A percentile compares a stretch with the other conserved stretches of the same genome.
Evolutionary conservation across 2,113 vertebrate genomes (phyloP).

Genomic region (Sinocyclocheilus grahami): DNA sequence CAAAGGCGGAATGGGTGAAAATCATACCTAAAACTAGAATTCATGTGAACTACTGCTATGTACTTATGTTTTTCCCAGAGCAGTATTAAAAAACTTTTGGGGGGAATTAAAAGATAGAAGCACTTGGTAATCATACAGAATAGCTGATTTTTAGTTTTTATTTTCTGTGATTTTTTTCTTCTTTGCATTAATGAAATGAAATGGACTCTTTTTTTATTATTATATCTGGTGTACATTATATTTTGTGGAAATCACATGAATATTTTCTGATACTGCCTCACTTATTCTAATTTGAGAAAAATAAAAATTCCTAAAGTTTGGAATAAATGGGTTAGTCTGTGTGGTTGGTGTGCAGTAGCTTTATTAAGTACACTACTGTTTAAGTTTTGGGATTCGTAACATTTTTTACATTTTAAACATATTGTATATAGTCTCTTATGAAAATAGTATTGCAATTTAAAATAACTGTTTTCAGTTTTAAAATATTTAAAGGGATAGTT

Average conservation of each 20-base stretch:
- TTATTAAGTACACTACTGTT: neutral
- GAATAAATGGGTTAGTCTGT: neutral
- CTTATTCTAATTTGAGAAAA: neutral
- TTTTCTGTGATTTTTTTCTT: neutral
- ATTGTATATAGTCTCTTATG: neutral
- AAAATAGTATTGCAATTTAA: no score
- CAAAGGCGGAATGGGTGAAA: neutral
- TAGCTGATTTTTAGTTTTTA: neutral
- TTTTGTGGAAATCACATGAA: neutral
- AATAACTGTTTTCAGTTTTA: no score
- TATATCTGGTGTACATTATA: constrained; percentile 20
- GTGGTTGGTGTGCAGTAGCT: neutral
- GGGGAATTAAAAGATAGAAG: neutral
- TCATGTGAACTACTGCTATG: neutral
- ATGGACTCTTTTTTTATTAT: neutral
- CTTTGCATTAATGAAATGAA: neutral
- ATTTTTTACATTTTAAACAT: no score
- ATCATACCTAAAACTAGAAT: neutral
- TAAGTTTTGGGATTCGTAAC: neutral
- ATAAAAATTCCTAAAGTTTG: neutral
- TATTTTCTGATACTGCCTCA: neutral
- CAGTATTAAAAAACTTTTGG: neutral
- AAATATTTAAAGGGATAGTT: no score
- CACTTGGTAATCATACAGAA: constrained; percentile 1
- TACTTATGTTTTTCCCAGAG: neutral